A percentile compares a stretch with the other conserved stretches of the same genome.
phyloP scores from a whole-genome alignment of 2,113 vertebrate genomes.

The Antechinus flavipes region DNA sequence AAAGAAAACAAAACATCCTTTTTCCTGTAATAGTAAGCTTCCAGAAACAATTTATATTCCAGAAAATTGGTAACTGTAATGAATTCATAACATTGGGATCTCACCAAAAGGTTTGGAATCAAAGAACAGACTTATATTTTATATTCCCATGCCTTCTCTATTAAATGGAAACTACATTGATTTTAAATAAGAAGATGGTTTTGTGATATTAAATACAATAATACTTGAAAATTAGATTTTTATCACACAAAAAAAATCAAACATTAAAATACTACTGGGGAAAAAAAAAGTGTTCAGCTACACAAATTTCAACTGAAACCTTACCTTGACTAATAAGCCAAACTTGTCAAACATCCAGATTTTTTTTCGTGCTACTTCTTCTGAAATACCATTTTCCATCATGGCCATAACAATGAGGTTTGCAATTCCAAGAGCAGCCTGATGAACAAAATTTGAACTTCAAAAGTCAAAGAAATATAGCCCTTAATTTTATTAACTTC shows the following conservation, averaged over 20 bases:
- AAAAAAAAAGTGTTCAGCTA: not conserved
- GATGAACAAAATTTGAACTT: conserved; percentile 41
- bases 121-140: not conserved
- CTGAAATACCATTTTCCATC: conserved; percentile 90
- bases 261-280: not conserved
- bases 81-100: not conserved
- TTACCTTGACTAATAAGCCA: conserved; percentile 93
- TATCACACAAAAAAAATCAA: not conserved
- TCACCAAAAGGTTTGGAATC: not conserved
- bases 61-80: not conserved
- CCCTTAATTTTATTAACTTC: not conserved
- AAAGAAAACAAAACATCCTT: not conserved
- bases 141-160: not conserved
- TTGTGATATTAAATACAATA: not conserved
- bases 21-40: not conserved
- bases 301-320: fast-evolving
- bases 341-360: conserved; percentile 98
- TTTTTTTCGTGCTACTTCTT: conserved; percentile 88
- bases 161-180: not conserved
- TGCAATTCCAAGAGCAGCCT: conserved; percentile 97
- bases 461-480: conserved; percentile 30
- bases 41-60: not conserved
- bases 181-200: not conserved
- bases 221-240: not conserved
- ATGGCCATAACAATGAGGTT: conserved; percentile 98